phyloP scores from a whole-genome alignment of 2,797 vertebrate species.

The Anabacerthia variegaticeps region DNA sequence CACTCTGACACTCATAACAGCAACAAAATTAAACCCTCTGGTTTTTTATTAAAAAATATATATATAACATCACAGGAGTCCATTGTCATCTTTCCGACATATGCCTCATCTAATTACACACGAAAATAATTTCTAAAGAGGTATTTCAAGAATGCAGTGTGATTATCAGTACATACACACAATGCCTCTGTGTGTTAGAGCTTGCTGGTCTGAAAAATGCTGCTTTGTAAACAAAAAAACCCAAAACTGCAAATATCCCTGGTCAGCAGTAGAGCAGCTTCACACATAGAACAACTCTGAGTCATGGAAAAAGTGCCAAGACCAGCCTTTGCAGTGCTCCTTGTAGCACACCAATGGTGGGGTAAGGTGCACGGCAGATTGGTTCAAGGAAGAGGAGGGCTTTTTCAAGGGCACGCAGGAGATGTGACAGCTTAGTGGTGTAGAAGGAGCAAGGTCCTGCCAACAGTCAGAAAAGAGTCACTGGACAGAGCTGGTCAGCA shows the following conservation, averaged over 20 bases:
- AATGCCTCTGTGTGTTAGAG: background rate
- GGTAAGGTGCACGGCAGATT: background rate
- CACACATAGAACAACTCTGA: background rate
- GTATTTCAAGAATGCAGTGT: background rate
- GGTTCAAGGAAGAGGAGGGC: background rate
- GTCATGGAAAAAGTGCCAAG: background rate
- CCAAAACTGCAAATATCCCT: background rate
- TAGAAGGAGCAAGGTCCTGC: background rate
- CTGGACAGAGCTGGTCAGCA: background rate
- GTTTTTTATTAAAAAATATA: constrained; percentile 64
- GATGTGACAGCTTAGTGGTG: background rate
- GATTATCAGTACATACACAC: background rate
- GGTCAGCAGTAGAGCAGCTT: background rate
- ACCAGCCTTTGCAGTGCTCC: background rate
- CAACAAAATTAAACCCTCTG: constrained; percentile 32
- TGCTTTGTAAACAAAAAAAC: background rate
- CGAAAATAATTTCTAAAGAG: constrained; percentile 52
- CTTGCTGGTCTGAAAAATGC: background rate
- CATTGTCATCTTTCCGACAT: constrained; percentile 39
- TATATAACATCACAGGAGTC: constrained; percentile 5
- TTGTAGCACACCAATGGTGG: background rate
- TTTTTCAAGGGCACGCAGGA: background rate
- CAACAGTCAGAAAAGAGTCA: background rate
- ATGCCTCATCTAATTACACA: constrained; percentile 56
- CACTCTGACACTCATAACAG: background rate